Evolutionary conservation across 2,888 invertebrate genomes (phyloP).

Genomic region (Ctenicera cuprea): DNA sequence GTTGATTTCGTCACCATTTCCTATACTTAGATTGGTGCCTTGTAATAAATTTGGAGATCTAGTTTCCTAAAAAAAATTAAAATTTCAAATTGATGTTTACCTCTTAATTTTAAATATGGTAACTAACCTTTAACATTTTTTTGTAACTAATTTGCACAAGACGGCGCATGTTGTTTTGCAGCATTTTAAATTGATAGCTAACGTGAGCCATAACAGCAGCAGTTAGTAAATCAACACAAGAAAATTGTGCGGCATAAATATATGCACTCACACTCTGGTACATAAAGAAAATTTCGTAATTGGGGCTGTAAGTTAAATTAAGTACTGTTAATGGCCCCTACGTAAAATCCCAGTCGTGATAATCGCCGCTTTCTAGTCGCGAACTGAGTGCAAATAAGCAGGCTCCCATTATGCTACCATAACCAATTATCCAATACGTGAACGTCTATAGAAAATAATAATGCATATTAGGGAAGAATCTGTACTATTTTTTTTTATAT

Average conservation of each 20-base stretch:
- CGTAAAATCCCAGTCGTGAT: conserved; percentile 30
- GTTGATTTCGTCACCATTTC: not conserved
- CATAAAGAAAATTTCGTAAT: not conserved
- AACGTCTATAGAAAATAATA: no score
- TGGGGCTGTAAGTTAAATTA: conserved; percentile 29
- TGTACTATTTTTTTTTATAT: no score
- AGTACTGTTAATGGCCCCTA: conserved; percentile 21
- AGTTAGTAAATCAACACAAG: not conserved
- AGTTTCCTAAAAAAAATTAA: not conserved
- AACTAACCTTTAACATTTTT: not conserved
- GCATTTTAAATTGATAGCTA: conserved; percentile 48
- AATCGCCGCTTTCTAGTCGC: conserved; percentile 4
- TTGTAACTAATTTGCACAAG: conserved; percentile 24
- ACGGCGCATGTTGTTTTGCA: conserved; percentile 43
- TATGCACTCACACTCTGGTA: not conserved
- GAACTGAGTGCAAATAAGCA: no score
- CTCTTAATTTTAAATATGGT: no score
- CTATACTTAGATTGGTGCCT: not conserved
- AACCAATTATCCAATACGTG: no score
- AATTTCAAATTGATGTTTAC: no score
- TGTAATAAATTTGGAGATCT: not conserved
- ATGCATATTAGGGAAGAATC: no score
- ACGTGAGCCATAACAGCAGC: conserved; percentile 45
- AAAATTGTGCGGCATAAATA: not conserved
- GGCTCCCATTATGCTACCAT: no score